Evolutionary conservation across 2,888 invertebrate species (phyloP), one percentile per base, ranked within the genome.

Genomic region (Agrypnus murinus): DNA sequence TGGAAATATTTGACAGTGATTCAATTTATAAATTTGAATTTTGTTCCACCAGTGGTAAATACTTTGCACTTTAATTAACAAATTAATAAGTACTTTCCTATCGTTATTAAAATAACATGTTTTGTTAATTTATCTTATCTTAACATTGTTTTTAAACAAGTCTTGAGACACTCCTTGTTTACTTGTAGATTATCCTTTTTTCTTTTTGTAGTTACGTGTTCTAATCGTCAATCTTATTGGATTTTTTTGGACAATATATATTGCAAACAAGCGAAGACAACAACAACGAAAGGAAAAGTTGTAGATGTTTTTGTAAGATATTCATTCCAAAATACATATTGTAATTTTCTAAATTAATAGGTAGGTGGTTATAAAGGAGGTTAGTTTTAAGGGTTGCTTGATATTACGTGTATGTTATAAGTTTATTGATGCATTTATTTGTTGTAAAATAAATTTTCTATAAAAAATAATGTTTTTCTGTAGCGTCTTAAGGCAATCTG

Each of bases 31-130:
- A 95, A 95, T 81, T 86, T 94, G 74, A 89, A 90, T 73, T 90
- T 92, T 78, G 90, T 95, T 4, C 95, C 95, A 15, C 92, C 94
- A 67, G 90, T 94, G 91, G 94, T 93, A 86, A 89, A 87, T 85
- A 59, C 48, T 7, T 36, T 14, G n/a, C 15, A 45, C 58, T 40
- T 55, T 14, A 40, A 50, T 7, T 43, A 19, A 9, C 31, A 32
- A 36, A 1, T n/a, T n/a, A 32, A 6, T 55, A 15, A 14, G 10
- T 2, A 55, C n/a, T 55, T 34, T 55, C 46, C 12, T 58, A 40
- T 12, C n/a, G n/a, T 2, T 40, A 12, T 5, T 12, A 12, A 8
- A 36, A 10, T 40, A 36, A 14, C 15, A 4, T 43, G 12, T 43
- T 43, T n/a, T 15, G 8, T 14, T 43, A 14, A 43, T 1, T 43